Conservation (phyloP, 1,140 invertebrate species). For the Glomeris maerens region DNA sequence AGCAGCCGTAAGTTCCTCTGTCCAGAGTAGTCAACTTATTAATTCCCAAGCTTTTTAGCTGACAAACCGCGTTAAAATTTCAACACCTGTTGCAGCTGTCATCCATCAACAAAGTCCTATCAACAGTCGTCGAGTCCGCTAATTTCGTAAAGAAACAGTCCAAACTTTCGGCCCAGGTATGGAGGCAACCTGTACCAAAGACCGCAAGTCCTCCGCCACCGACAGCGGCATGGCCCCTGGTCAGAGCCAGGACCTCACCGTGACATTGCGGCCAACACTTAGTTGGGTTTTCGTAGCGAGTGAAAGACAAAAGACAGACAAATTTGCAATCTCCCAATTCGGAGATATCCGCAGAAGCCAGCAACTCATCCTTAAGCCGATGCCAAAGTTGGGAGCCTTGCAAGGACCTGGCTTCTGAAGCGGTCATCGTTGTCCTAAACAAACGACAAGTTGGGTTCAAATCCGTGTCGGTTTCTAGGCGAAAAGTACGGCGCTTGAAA, state of each 20-base stretch:
- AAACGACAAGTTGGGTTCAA: slow-evolving; percentile 36
- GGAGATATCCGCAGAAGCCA: slow-evolving; percentile 46
- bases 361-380: slow-evolving; percentile 55
- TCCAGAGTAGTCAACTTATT: slow-evolving; percentile 17
- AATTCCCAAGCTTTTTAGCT: slow-evolving; percentile 1
- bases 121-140: slow-evolving; percentile 43
- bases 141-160: slow-evolving; percentile 48
- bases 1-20: slow-evolving; percentile 66
- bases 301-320: slow-evolving; percentile 76
- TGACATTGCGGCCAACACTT: slow-evolving; percentile 39
- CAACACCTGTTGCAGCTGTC: slow-evolving; percentile 68
- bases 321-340: slow-evolving; percentile 59
- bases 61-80: background rate
- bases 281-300: slow-evolving; percentile 43
- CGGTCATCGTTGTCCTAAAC: slow-evolving; percentile 48
- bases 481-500: slow-evolving; percentile 64
- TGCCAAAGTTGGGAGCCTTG: slow-evolving; percentile 69
- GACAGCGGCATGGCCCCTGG: slow-evolving; percentile 69
- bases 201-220: slow-evolving; percentile 79
- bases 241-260: slow-evolving; percentile 53
- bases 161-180: slow-evolving; percentile 68
- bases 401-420: slow-evolving; percentile 53
- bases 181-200: slow-evolving; percentile 75
- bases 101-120: slow-evolving; percentile 59
- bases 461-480: slow-evolving; percentile 39